These are phyloP conservation scores for Pitta sordida DNA, from an alignment of 2,113 vertebrate genomes.

Conservation along the genomic window DNA sequence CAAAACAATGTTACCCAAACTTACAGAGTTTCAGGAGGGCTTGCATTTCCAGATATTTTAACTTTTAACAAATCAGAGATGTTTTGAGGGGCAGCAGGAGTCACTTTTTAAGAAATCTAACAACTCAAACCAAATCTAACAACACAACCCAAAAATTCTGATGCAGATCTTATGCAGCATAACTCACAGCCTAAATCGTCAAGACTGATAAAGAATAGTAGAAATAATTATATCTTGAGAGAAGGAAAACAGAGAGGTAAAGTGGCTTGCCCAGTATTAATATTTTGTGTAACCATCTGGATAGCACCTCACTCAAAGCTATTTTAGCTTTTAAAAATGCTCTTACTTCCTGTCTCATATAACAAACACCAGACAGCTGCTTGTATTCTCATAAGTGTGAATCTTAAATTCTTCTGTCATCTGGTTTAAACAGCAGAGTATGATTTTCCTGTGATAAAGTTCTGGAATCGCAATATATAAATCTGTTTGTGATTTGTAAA, in stretches of 20 bases:
- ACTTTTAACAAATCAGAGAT: not conserved
- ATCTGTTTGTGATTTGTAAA: conserved; percentile 52
- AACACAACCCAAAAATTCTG: not conserved
- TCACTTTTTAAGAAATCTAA: not conserved
- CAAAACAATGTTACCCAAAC: not conserved
- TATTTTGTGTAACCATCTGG: not conserved
- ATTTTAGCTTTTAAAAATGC: conserved; percentile 3
- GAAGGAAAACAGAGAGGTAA: not conserved
- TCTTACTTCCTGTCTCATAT: not conserved
- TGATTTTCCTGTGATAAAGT: conserved; percentile 24
- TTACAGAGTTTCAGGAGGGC: not conserved
- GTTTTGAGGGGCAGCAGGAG: not conserved
- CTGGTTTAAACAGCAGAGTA: conserved; percentile 22
- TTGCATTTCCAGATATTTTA: not conserved
- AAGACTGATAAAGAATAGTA: not conserved
- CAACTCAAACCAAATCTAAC: not conserved
- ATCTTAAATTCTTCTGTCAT: conserved; percentile 32
- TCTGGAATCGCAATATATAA: conserved; percentile 39
- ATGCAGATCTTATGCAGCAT: not conserved
- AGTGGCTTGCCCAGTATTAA: not conserved
- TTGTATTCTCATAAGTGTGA: not conserved
- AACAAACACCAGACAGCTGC: conserved; percentile 17
- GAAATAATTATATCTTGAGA: not conserved
- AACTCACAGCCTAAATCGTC: not conserved
- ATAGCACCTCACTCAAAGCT: not conserved